Evolutionary conservation across 2,888 invertebrate genomes (phyloP), one percentile per base, ranked within the genome.

Genomic region (Cordilura impudica): DNA sequence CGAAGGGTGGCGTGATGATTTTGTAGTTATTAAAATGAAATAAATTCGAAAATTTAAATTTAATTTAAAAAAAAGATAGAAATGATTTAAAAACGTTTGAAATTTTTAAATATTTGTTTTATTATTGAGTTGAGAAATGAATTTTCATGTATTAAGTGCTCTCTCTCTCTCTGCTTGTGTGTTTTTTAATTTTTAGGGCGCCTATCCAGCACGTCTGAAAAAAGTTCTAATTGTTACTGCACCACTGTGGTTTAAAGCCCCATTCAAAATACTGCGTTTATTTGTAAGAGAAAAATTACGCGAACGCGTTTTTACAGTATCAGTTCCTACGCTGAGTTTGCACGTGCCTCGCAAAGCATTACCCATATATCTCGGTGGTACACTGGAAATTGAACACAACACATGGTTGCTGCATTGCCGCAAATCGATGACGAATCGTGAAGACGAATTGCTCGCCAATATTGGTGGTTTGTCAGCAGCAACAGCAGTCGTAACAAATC

Each of bases 241-340:
- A 56, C 98, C 98, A 66, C 91, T 98, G 88, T 98, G 98, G 98
- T 98, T 98, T 91, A 98, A 97, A 91, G 98, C 98, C 76, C 98
- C 98, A 0, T 98, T 98, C 91, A 97, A 97, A 88, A 97, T 98
- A 87, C 92, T 98, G 66, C 93, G 98, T 67, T 91, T 98, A 85
- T 98, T 98, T 91, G 97, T 98, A 72, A 92, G 97, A 81, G 98
- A 98, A 91, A 98, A 98, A 91, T 91, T 98, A 84, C 93, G 98
- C 83, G 98, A 98, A 90, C 93, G 98, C 86, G 98, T 98, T 81
- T 98, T 95, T 90, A 98, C 98, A 26, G 97, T 98, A 84, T 97
- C 95, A 89, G 93, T 96, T 89, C 95, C 96, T 78, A 97, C 98
- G 90, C 92, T 98, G 84, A 93, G 94, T 83, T 92, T 93, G 87